phyloP scores from a whole-genome alignment of 2,113 vertebrate species.

The Catharus minimus region DNA sequence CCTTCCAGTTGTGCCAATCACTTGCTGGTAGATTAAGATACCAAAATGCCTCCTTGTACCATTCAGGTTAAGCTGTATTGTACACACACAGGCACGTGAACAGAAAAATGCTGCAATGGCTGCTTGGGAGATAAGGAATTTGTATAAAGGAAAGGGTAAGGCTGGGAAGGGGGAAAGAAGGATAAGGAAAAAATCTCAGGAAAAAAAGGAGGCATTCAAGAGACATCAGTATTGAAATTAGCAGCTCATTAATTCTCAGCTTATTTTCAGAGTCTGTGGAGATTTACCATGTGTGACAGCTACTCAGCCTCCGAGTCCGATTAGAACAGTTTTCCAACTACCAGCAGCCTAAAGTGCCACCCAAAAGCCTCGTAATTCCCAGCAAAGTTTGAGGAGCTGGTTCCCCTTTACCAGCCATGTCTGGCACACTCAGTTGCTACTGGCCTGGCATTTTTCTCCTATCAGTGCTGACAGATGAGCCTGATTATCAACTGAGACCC shows the following conservation, averaged over 20 bases:
- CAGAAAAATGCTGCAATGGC: neutral
- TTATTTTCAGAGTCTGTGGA: conserved; percentile 29
- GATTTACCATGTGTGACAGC: conserved; percentile 28
- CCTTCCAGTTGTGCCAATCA: neutral
- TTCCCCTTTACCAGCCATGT: neutral
- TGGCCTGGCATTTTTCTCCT: neutral
- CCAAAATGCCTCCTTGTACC: neutral
- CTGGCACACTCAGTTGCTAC: neutral
- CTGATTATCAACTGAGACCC: neutral
- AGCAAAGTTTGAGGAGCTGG: conserved; percentile 13
- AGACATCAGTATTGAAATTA: conserved; percentile 24
- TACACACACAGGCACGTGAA: neutral
- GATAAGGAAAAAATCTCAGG: neutral
- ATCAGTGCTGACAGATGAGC: conserved; percentile 17
- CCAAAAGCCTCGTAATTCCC: neutral
- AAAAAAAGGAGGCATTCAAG: neutral
- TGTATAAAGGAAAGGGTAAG: neutral
- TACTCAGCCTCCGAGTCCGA: neutral
- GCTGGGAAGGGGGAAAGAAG: neutral
- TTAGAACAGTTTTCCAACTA: conserved; percentile 3
- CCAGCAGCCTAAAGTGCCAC: neutral
- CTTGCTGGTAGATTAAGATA: neutral
- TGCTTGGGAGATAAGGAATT: conserved; percentile 5
- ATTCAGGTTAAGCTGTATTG: neutral
- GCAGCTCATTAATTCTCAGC: conserved; percentile 54